Evolutionary conservation across 2,113 vertebrate species (phyloP), one percentile per base, ranked within the genome.

Genomic region (Salvelinus namaycush): DNA sequence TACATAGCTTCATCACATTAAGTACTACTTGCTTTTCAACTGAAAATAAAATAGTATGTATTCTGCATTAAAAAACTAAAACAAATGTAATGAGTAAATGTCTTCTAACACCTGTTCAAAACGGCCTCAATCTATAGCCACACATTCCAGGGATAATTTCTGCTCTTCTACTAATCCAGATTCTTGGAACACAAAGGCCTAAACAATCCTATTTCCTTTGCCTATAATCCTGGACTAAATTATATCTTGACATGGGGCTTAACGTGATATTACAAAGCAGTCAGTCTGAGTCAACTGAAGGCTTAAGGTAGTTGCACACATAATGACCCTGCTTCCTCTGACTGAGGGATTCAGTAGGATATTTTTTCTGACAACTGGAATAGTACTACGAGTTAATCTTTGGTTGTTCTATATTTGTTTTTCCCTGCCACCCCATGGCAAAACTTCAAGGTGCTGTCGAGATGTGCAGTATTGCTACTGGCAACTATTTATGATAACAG

Each of bases 131-230:
- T 67, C n/a, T 29, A 29, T 62, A 8, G 14, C 54, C 54, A 18
- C 20, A 75, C 27, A 68, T 68, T 75, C 39, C 73, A n/a, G 7
- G 2, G 48, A 20, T 64, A 12, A 18, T 24, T 66, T 74, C 39
- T 16, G 39, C 68, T 13, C n/a, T 64, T 54, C 51, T 54, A 18
- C 14, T 39, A 73, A 34, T n/a, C 9, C 70, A 72, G 51, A 59
- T 57, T 72, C 6, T 26, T 12, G 2, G 9, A 44, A 11, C 49
- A 22, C 9, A 60, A 31, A 62, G 6, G 62, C 72, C 71, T 11
- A 22, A 57, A 34, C 34, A 57, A 66, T 54, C 4, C 14, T 69
- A 79, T 83, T 74, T 79, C 74, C 77, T 77, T 67, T 57, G 57
- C 44, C 34, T 7, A 26, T 64, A 76, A 57, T 80, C 57, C 62